phyloP scores from a whole-genome alignment of 2,888 invertebrate species.

The Drepanosiphum platanoidis region DNA sequence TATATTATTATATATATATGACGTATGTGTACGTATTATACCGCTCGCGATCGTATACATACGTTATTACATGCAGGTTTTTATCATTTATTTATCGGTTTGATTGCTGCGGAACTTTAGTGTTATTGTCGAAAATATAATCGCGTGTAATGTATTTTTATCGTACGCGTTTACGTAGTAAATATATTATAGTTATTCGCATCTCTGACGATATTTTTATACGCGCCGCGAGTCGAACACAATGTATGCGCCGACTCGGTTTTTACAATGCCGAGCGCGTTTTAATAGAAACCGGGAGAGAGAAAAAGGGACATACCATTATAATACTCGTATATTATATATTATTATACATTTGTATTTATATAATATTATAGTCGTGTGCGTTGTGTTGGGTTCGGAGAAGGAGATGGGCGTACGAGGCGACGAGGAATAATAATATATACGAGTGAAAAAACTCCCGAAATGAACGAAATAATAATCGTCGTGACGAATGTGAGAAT shows the following conservation, averaged over 20 bases:
- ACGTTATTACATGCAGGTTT: not conserved
- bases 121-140: not conserved
- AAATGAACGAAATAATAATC: not conserved
- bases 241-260: not conserved
- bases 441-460: slow-evolving; percentile 16
- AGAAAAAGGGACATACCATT: not conserved
- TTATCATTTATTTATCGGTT: not conserved
- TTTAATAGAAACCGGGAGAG: not conserved
- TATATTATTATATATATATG: not conserved
- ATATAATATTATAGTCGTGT: no score
- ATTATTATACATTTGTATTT: no score
- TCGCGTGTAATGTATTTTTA: not conserved
- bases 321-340: no score
- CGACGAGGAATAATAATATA: no score
- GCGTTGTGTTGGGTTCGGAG: not conserved
- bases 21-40: not conserved
- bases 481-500: slow-evolving; percentile 38
- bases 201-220: not conserved
- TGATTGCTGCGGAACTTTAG: not conserved
- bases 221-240: not conserved
- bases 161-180: not conserved
- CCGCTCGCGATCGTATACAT: not conserved
- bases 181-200: not conserved
- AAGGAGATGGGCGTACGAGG: not conserved
- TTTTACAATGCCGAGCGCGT: not conserved